phyloP scores from a whole-genome alignment of 1,140 invertebrate genomes.

The Bombus affinis region DNA sequence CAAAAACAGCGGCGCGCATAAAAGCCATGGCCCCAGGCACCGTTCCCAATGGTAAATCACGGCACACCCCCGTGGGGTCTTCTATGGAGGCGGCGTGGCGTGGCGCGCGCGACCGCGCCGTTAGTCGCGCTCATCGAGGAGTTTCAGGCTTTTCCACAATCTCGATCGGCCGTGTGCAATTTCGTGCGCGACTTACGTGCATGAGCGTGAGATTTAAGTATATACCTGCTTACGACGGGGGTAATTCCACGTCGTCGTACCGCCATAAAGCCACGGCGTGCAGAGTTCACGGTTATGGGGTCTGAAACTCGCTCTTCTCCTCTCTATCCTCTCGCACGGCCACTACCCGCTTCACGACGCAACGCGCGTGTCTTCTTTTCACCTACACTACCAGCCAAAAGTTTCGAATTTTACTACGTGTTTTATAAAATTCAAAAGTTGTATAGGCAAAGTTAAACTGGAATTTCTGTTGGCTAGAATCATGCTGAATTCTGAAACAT shows the following conservation, averaged over 20 bases:
- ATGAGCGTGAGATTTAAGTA: conserved; percentile 69
- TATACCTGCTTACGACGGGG: conserved; percentile 71
- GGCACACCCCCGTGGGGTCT: conserved; percentile 46
- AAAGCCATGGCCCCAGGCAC: not conserved
- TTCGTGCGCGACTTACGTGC: conserved; percentile 66
- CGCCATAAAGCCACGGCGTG: conserved; percentile 63
- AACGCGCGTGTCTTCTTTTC: not conserved
- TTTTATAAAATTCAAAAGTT: not conserved
- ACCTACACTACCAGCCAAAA: not conserved
- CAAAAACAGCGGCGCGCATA: conserved; percentile 24
- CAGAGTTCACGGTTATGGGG: conserved; percentile 68
- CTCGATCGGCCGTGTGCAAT: conserved; percentile 58
- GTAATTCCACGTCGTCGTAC: conserved; percentile 73
- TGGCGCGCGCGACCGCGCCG: not conserved
- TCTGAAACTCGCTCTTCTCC: conserved; percentile 14
- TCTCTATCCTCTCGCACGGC: not conserved
- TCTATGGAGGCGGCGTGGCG: not conserved
- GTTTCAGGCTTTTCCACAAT: conserved; percentile 56
- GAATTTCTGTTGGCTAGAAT: no score
- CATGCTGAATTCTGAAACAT: no score
- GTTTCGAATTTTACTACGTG: not conserved
- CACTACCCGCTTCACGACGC: not conserved
- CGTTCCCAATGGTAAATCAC: conserved; percentile 55
- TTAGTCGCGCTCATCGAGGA: not conserved
- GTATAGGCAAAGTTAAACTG: no score